Evolutionary conservation across 2,113 vertebrate species (phyloP).

Genomic region (Phoxinus phoxinus): DNA sequence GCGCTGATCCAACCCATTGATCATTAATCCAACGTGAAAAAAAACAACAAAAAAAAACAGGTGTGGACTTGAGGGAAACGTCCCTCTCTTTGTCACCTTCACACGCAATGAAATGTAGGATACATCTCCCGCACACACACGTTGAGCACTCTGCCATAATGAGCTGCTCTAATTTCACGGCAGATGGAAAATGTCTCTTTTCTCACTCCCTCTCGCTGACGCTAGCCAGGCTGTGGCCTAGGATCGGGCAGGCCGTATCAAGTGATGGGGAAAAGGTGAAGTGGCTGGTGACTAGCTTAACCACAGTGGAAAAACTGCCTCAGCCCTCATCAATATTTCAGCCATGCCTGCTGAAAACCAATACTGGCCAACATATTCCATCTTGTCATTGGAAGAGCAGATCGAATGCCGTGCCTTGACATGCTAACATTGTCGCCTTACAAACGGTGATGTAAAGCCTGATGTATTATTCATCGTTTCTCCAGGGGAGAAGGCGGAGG

Average conservation of each 20-base stretch:
- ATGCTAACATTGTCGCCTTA: slow-evolving; percentile 79
- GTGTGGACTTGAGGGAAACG: neutral
- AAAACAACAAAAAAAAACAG: neutral
- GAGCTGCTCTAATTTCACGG: slow-evolving; percentile 79
- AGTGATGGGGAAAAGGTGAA: slow-evolving; percentile 66
- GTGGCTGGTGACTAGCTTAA: slow-evolving; percentile 56
- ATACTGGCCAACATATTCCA: slow-evolving; percentile 80
- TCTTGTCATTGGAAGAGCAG: slow-evolving; percentile 77
- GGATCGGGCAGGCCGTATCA: slow-evolving; percentile 61
- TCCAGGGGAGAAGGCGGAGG: slow-evolving; percentile 50
- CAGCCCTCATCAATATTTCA: slow-evolving; percentile 82
- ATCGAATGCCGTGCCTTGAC: slow-evolving; percentile 74
- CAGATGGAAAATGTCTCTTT: slow-evolving; percentile 79
- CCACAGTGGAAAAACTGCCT: slow-evolving; percentile 77
- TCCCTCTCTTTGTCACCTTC: slow-evolving; percentile 1
- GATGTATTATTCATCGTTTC: slow-evolving; percentile 73
- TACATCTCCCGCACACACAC: slow-evolving; percentile 38
- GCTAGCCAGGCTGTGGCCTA: slow-evolving; percentile 23
- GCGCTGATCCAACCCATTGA: slow-evolving; percentile 24
- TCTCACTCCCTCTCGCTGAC: slow-evolving; percentile 33
- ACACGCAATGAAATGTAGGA: neutral
- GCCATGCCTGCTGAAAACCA: slow-evolving; percentile 76
- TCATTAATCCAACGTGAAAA: neutral
- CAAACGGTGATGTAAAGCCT: slow-evolving; percentile 72
- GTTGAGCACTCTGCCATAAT: slow-evolving; percentile 74